Evolutionary conservation across 2,888 invertebrate species (phyloP), one percentile per base, ranked within the genome.

Genomic region (Cheilosia vernalis): DNA sequence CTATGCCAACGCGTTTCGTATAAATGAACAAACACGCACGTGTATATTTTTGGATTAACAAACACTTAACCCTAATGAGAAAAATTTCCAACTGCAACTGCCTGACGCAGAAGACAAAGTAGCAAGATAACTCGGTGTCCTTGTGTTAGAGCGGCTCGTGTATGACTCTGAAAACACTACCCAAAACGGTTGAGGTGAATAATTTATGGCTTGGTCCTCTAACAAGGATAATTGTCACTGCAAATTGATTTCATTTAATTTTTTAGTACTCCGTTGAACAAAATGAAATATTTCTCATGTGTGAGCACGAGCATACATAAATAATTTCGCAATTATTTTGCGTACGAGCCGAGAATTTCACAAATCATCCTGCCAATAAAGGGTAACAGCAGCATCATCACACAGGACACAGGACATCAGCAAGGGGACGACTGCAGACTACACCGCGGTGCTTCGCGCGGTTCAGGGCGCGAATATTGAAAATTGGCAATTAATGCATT

Each of bases 401-500:
- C 21, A 24, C 10, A 2, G 49, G 10, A 51, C 24, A 24, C 30
- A 30, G 15, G 1, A 21, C 6, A 42, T 21, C 51, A 40, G 10
- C 1, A 21, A 24, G 21, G 2, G 60, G 19, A 10, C 10, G 33
- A 33, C 3, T 10, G 10, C 9, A 33, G 33, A 33, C 3, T 10
- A 3, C 9, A 33, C 27, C 30, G 30, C 30, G n/a, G 33, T 5
- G 21, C 21, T n/a, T n/a, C n/a, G n/a, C 1, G 21, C 21, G 17
- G 19, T 6, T 4, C 56, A 17, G 15, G 5, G 9, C 21, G 15
- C 13, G 77, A 82, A 82, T 70, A 82, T 70, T 77, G 82, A 53
- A 82, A 77, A 82, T 82, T 77, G 77, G 53, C 82, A 82, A 82
- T 77, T 83, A 83, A 79, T 83, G 66, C 79, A 53, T 72, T 56